Evolutionary conservation across 2,888 invertebrate genomes (phyloP).

Genomic region (Sepioteuthis lessoniana): DNA sequence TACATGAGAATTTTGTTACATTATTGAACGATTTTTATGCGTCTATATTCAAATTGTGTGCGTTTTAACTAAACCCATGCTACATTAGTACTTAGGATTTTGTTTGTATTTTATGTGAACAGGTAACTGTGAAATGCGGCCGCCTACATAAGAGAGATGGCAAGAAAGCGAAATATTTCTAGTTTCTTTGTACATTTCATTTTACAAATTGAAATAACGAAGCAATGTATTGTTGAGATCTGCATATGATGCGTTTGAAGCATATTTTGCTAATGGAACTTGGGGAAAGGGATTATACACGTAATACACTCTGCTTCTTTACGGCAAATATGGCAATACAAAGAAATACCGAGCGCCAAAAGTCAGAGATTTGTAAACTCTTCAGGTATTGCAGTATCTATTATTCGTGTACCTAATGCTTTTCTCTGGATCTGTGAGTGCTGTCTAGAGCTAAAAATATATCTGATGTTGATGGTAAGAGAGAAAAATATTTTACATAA

Average conservation of each 20-base stretch:
- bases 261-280: slow-evolving; percentile 4
- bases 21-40: neutral
- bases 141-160: neutral
- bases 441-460: neutral
- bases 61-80: neutral
- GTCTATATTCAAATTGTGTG: neutral
- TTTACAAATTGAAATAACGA: neutral
- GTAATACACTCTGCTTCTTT: neutral
- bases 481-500: neutral
- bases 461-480: neutral
- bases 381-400: neutral
- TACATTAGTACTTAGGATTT: neutral
- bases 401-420: neutral
- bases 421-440: neutral
- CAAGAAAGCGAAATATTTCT: neutral
- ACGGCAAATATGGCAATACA: neutral
- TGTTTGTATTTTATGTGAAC: neutral
- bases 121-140: neutral
- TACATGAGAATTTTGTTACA: neutral
- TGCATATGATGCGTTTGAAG: neutral
- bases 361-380: neutral
- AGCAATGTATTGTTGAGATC: too few species aligned
- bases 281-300: neutral
- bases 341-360: neutral
- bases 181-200: neutral